A percentile compares a stretch with the other conserved stretches of the same genome.
These are phyloP conservation scores for Bombus balteatus DNA, from an alignment of 1,140 invertebrate species.

Conservation along the genomic window DNA sequence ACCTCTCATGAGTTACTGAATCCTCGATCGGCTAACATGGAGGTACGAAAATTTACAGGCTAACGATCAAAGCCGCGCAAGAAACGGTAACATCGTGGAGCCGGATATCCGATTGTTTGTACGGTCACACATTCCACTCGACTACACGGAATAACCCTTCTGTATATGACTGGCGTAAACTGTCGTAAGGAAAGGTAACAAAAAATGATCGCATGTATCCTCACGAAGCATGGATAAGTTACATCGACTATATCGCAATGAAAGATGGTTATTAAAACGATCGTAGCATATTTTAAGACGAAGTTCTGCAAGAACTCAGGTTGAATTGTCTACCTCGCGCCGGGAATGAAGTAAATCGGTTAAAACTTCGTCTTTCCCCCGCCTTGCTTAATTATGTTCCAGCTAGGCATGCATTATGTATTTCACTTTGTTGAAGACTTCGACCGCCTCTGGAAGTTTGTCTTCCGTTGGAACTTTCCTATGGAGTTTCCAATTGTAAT, in stretches of 20 bases:
- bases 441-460: constrained; percentile 37
- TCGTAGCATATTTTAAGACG: background rate
- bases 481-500: constrained; percentile 49
- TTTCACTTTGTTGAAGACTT: constrained; percentile 44
- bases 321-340: constrained; percentile 13
- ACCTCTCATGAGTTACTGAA: constrained; percentile 57
- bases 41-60: constrained; percentile 47
- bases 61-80: constrained; percentile 33
- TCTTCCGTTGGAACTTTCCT: constrained; percentile 27
- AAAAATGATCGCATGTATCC: background rate
- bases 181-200: background rate
- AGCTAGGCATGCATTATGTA: constrained; percentile 51
- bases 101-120: constrained; percentile 11
- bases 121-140: background rate
- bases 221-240: background rate
- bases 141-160: background rate
- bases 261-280: constrained; percentile 3
- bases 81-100: constrained; percentile 17
- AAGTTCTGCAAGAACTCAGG: background rate
- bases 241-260: background rate
- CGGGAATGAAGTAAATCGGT: constrained; percentile 34
- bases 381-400: constrained; percentile 46
- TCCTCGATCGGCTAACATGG: constrained; percentile 36
- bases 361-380: constrained; percentile 29
- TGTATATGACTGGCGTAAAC: background rate